These are phyloP conservation scores for Drosophila orena DNA, from an alignment of 1,140 invertebrate genomes.

Conservation along the genomic window DNA sequence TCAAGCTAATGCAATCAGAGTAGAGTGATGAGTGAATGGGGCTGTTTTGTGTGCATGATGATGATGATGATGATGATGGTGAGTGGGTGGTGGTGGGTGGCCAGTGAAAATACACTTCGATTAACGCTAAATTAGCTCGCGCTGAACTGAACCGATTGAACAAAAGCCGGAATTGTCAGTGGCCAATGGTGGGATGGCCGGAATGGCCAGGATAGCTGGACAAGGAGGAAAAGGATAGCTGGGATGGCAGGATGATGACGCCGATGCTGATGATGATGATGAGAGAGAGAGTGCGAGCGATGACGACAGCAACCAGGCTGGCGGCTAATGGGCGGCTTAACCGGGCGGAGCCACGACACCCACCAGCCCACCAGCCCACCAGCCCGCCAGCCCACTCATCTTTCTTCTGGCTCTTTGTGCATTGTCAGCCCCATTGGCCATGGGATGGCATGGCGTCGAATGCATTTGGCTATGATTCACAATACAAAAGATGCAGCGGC, in stretches of 20 bases:
- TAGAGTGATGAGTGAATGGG: not conserved
- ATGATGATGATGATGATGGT: too few species aligned
- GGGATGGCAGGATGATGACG: conserved; percentile 13
- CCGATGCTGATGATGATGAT: conserved; percentile 17
- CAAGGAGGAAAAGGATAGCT: conserved; percentile 3
- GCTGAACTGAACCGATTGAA: conserved; percentile 47
- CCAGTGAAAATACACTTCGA: conserved; percentile 65
- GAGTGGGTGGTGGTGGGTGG: too few species aligned
- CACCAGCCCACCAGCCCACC: conserved; percentile 68
- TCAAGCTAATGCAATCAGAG: conserved; percentile 37
- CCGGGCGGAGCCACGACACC: not conserved
- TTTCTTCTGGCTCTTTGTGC: conserved; percentile 41
- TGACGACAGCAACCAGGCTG: conserved; percentile 36
- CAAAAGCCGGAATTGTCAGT: conserved; percentile 43
- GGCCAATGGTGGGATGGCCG: conserved; percentile 2
- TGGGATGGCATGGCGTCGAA: conserved; percentile 37
- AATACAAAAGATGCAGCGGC: conserved; percentile 69
- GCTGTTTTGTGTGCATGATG: not conserved
- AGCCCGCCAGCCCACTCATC: conserved; percentile 67
- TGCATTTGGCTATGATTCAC: conserved; percentile 79
- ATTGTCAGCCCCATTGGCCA: conserved; percentile 63
- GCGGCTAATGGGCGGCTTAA: not conserved
- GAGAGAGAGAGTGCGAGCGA: conserved; percentile 10
- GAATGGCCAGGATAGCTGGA: conserved; percentile 3
- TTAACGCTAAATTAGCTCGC: conserved; percentile 69